Evolutionary conservation across 2,888 invertebrate genomes (phyloP), one percentile per base, ranked within the genome.

Genomic region (Ochropleura leucogaster): DNA sequence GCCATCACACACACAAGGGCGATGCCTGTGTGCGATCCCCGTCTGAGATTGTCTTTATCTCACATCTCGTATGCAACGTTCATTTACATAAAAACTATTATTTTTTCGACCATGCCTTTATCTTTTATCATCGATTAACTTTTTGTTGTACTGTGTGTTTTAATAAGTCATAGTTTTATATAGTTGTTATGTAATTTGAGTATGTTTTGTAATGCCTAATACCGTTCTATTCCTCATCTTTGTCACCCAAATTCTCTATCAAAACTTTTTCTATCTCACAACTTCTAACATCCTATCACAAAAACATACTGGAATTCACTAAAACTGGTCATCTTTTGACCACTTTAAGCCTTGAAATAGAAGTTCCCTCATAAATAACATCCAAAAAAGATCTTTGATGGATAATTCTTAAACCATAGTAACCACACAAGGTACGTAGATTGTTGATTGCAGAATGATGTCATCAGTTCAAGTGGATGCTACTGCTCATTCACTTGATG

Each of bases 71-170:
- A 84, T 90, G 91, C 93, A 92, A 91, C 89, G 88, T 93, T 93
- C 92, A 94, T 94, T 94, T 94, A 94, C 94, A 94, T 94, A 92
- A 91, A 90, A 94, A 92, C 93, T 93, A 93, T 94, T 93, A 94
- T 93, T 93, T 92, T 92, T 94, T 90, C 88, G 85, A 84, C 86
- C 84, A 84, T 84, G 76, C 82, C 73, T 83, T 90, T 91, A 90
- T 93, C 91, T 90, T 88, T 82, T 88, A 87, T 87, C 89, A 90
- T 91, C 90, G 90, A 92, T 92, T 91, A 92, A 90, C 85, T 90
- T 92, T 90, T 92, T 89, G 84, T 84, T 87, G 79, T 87, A 80
- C 71, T 78, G 76, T 76, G 72, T 72, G 78, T 78, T 79, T 84
- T 83, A 83, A 83, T 85, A 77, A 83, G 30, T 74, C 75, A 79